Evolutionary conservation across 92 coral and sea anemone species (phyloP).

Genomic region (Phenganax stokvisi): DNA sequence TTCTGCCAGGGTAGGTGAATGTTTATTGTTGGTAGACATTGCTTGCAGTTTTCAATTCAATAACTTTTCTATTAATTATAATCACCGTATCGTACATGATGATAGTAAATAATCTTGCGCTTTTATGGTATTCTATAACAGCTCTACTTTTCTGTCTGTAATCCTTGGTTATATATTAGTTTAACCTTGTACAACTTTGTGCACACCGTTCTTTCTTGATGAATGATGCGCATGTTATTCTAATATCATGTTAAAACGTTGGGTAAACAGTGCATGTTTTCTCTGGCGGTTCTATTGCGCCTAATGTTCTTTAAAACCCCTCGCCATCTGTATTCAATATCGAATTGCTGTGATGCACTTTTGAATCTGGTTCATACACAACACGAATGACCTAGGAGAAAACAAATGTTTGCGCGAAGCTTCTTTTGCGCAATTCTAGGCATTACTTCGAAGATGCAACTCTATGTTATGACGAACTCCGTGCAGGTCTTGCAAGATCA

Average conservation of each 20-base stretch:
- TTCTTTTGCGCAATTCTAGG: not conserved
- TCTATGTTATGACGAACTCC: not conserved
- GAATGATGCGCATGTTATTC: not conserved
- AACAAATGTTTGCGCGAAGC: not conserved
- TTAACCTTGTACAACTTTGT: not conserved
- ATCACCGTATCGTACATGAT: not conserved
- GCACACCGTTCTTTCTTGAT: not conserved
- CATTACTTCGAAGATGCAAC: not conserved
- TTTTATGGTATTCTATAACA: not conserved
- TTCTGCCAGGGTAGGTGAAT: slow-evolving; percentile 33
- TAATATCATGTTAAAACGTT: not conserved
- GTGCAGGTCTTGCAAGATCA: not conserved
- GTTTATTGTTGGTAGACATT: not conserved
- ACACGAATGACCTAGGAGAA: not conserved
- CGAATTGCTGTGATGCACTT: not conserved
- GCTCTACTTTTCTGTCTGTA: not conserved
- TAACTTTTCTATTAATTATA: not conserved
- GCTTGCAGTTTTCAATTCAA: not conserved
- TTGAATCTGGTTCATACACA: not conserved
- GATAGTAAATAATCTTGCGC: not conserved
- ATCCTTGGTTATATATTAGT: not conserved
- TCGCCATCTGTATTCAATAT: not conserved
- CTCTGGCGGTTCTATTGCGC: not conserved
- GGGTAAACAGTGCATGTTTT: not conserved
- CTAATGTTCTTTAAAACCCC: not conserved